Percentiles rank a stretch among this genome's conserved stretches.
Evolutionary conservation across 2,113 vertebrate species (phyloP).

Genomic region (Myodes glareolus): DNA sequence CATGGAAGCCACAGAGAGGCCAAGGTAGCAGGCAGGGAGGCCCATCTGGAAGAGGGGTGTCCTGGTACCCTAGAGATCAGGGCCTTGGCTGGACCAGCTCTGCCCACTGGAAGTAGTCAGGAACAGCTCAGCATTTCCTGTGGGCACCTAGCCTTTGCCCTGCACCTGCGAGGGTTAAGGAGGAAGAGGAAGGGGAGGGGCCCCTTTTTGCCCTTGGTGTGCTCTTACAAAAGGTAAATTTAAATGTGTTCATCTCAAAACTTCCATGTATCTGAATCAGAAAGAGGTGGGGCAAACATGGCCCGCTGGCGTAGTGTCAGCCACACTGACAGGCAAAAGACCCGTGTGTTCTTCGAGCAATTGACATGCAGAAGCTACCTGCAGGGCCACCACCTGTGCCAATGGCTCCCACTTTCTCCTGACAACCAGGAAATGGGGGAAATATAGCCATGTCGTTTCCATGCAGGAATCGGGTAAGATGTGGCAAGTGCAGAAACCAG

Average conservation of each 20-base stretch:
- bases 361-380: background rate
- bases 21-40: background rate
- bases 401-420: accelerated
- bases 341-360: accelerated
- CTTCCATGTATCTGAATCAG: background rate
- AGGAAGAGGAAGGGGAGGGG: background rate
- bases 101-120: background rate
- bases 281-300: background rate
- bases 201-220: background rate
- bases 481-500: background rate
- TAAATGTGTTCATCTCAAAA: background rate
- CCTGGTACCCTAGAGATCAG: background rate
- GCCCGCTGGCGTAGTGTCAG: accelerated
- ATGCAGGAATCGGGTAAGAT: background rate
- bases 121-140: background rate
- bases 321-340: background rate
- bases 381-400: background rate
- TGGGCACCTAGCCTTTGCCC: background rate
- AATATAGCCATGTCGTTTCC: background rate
- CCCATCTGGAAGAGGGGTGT: background rate
- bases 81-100: background rate
- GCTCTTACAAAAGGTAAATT: background rate
- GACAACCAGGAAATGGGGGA: no score
- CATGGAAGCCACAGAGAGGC: accelerated
- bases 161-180: background rate